phyloP scores from a whole-genome alignment of 1,140 invertebrate genomes.

The Amyelois transitella region DNA sequence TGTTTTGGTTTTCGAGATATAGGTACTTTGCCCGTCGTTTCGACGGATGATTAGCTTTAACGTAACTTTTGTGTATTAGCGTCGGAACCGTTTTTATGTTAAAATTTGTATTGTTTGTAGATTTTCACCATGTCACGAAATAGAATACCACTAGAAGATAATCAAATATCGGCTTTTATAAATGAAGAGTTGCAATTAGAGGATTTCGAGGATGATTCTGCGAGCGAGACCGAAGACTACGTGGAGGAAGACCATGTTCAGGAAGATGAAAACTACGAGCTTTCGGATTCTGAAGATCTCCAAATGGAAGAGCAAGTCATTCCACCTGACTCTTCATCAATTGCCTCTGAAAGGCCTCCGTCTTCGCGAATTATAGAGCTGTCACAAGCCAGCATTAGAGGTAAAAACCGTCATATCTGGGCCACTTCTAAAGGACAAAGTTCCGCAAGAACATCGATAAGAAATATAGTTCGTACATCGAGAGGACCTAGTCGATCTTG shows the following conservation, averaged over 20 bases:
- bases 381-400: background rate
- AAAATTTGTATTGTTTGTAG: too few species aligned
- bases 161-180: background rate
- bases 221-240: background rate
- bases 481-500: constrained; percentile 20
- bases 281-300: background rate
- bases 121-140: too few species aligned
- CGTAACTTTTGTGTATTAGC: background rate
- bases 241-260: background rate
- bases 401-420: constrained; percentile 18
- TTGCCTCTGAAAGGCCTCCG: background rate
- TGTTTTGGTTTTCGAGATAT: background rate
- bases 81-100: too few species aligned
- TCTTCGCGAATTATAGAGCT: background rate
- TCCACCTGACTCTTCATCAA: too few species aligned
- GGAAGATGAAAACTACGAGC: background rate
- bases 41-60: too few species aligned
- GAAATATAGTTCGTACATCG: constrained; percentile 19
- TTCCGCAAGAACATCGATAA: constrained; percentile 12
- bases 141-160: background rate
- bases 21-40: too few species aligned
- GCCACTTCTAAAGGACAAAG: constrained; percentile 14
- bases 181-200: background rate
- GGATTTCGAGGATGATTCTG: background rate
- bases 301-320: too few species aligned